phyloP scores from a whole-genome alignment of 2,888 invertebrate species.

The Dryococelus australis region DNA sequence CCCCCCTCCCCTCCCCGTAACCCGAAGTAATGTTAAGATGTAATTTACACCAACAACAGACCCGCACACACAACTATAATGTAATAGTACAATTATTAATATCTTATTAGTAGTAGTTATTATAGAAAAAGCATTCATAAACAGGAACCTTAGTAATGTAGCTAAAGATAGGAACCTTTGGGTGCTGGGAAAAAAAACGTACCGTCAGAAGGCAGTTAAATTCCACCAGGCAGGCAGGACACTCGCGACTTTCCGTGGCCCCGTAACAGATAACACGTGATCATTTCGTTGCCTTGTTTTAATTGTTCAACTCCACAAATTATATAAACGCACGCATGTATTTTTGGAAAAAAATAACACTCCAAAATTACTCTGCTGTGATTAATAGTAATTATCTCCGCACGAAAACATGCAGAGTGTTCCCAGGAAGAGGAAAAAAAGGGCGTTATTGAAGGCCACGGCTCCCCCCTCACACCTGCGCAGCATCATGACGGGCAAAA shows the following conservation, averaged over 20 bases:
- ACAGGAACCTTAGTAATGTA: slow-evolving; percentile 58
- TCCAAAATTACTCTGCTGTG: neutral
- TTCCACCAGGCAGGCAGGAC: slow-evolving; percentile 16
- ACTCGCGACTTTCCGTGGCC: neutral
- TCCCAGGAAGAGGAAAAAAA: neutral
- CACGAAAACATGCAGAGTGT: neutral
- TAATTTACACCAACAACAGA: slow-evolving; percentile 47
- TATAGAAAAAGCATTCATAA: slow-evolving; percentile 57
- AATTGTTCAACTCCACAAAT: neutral
- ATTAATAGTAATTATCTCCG: neutral
- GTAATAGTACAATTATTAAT: slow-evolving; percentile 49
- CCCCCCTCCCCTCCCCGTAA: neutral
- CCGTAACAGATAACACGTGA: neutral
- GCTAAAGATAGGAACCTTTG: slow-evolving; percentile 58
- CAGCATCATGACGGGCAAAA: neutral
- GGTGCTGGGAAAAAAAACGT: slow-evolving; percentile 55
- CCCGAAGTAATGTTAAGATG: slow-evolving; percentile 45
- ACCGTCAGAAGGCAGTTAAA: slow-evolving; percentile 32
- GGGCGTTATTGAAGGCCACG: neutral
- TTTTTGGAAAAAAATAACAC: neutral
- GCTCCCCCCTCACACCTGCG: neutral
- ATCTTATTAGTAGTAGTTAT: slow-evolving; percentile 48
- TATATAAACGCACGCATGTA: neutral
- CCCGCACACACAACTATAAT: slow-evolving; percentile 47
- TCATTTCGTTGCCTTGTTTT: slow-evolving; percentile 1